A percentile compares a stretch with the other conserved stretches of the same genome.
These are phyloP conservation scores for Urophycis tenuis DNA, from an alignment of 2,797 vertebrate genomes.

Conservation along the genomic window DNA sequence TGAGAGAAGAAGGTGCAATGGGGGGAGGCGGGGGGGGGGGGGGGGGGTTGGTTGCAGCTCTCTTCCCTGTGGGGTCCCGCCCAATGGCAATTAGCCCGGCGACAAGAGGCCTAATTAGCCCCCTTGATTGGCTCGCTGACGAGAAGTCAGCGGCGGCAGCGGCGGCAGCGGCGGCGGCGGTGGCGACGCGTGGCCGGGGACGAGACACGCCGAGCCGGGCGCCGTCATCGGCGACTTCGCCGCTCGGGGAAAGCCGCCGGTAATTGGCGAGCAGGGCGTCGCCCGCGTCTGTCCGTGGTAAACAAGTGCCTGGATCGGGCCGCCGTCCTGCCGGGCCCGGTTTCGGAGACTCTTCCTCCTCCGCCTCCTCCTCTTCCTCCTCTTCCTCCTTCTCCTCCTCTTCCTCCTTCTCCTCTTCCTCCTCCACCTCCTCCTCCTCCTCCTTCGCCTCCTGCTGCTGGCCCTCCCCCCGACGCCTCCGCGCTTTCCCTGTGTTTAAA, in stretches of 20 bases:
- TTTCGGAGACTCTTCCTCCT: neutral
- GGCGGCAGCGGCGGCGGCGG: neutral
- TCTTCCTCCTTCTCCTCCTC: too few species aligned
- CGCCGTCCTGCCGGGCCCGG: slow-evolving; percentile 9
- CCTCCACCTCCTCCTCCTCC: too few species aligned
- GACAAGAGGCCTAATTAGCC: slow-evolving; percentile 73
- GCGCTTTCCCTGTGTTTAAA: neutral
- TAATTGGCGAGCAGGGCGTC: slow-evolving; percentile 51
- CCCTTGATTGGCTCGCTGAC: slow-evolving; percentile 64
- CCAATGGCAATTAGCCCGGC: slow-evolving; percentile 68
- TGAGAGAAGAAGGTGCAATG: neutral
- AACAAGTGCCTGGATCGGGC: slow-evolving; percentile 51
- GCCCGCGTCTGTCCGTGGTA: slow-evolving; percentile 48
- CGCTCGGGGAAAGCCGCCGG: slow-evolving; percentile 44
- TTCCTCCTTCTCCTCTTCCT: too few species aligned
- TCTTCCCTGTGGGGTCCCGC: slow-evolving; percentile 60
- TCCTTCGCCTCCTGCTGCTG: too few species aligned
- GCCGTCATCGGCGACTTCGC: too few species aligned
- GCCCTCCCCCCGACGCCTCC: neutral
- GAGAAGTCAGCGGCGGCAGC: slow-evolving; percentile 10
- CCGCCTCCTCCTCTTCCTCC: too few species aligned
- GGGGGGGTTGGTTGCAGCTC: slow-evolving; percentile 51
- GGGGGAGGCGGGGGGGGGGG: slow-evolving; percentile 20
- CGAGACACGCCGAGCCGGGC: too few species aligned
- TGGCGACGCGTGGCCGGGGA: slow-evolving; percentile 41